These are phyloP conservation scores for Merodon equestris DNA, from an alignment of 2,888 invertebrate genomes.

Conservation along the genomic window DNA sequence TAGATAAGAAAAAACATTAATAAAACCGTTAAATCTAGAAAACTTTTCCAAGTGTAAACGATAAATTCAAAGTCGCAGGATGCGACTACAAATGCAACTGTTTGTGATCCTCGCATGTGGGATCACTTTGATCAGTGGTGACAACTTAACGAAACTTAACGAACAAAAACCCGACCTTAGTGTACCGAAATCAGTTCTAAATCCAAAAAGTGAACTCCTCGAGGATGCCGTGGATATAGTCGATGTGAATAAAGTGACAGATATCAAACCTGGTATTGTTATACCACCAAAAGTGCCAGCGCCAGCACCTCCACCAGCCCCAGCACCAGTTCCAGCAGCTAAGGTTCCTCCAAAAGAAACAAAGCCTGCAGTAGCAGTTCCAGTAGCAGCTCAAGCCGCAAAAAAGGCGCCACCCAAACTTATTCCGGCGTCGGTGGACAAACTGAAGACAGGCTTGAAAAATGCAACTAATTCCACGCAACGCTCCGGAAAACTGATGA, in stretches of 20 bases:
- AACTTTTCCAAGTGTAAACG: conserved; percentile 13
- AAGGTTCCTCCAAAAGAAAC: conserved; percentile 17
- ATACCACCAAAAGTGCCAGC: conserved; percentile 30
- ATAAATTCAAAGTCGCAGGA: conserved; percentile 43
- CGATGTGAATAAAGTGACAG: conserved; percentile 5
- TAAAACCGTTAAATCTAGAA: not conserved
- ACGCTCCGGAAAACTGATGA: conserved; percentile 51
- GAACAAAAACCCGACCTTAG: conserved; percentile 51
- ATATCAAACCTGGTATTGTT: conserved; percentile 11
- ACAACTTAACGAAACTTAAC: conserved; percentile 55
- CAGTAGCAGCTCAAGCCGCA: too few species aligned
- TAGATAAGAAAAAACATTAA: conserved; percentile 4
- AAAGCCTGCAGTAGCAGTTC: conserved; percentile 9
- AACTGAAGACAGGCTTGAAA: not conserved
- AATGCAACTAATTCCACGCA: conserved; percentile 5
- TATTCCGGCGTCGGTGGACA: not conserved
- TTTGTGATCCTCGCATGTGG: conserved; percentile 50
- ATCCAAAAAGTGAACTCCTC: conserved; percentile 58
- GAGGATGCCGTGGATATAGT: conserved; percentile 43
- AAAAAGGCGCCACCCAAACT: conserved; percentile 10
- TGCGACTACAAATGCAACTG: conserved; percentile 55
- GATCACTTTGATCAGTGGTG: conserved; percentile 47
- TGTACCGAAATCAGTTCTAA: conserved; percentile 25
- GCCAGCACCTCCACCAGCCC: conserved; percentile 12
- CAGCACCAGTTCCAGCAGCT: conserved; percentile 5